Evolutionary conservation across 2,797 vertebrate genomes (phyloP).

Genomic region (Gorsachius magnificus): DNA sequence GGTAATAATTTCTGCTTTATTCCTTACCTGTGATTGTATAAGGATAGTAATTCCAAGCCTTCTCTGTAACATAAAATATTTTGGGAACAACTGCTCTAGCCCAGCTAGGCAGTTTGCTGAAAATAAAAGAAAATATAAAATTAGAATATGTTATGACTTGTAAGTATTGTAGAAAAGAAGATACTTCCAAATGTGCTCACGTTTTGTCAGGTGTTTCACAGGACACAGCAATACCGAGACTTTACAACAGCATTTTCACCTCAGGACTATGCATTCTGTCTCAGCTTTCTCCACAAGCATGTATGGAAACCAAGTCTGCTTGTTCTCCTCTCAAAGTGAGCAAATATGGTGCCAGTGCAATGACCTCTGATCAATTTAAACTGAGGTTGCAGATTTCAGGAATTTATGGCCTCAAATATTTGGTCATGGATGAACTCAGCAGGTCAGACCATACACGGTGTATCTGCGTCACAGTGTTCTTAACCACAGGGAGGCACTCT

Average conservation of each 20-base stretch:
- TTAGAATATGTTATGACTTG: background rate
- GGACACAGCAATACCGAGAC: background rate
- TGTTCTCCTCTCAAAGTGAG: background rate
- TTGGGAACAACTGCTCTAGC: constrained; percentile 95
- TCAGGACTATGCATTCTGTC: background rate
- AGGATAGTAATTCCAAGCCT: constrained; percentile 98
- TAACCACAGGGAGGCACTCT: constrained; percentile 51
- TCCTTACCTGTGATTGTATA: constrained; percentile 94
- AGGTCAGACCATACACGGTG: background rate
- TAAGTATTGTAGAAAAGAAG: background rate
- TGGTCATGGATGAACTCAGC: background rate
- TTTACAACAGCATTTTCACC: background rate
- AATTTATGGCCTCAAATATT: background rate
- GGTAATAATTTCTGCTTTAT: background rate
- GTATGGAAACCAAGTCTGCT: background rate
- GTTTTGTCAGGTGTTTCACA: background rate
- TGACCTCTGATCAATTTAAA: background rate
- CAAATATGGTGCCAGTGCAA: background rate
- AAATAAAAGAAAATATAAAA: constrained; percentile 28
- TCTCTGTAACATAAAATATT: constrained; percentile 98
- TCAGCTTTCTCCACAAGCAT: background rate
- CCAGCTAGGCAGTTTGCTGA: constrained; percentile 96
- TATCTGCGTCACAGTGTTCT: background rate
- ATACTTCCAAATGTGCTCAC: background rate
- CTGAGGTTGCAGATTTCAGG: background rate